A percentile compares a stretch with the other conserved stretches of the same genome.
Conservation (phyloP, 2,113 vertebrate genomes). For the Corvus hawaiiensis region DNA sequence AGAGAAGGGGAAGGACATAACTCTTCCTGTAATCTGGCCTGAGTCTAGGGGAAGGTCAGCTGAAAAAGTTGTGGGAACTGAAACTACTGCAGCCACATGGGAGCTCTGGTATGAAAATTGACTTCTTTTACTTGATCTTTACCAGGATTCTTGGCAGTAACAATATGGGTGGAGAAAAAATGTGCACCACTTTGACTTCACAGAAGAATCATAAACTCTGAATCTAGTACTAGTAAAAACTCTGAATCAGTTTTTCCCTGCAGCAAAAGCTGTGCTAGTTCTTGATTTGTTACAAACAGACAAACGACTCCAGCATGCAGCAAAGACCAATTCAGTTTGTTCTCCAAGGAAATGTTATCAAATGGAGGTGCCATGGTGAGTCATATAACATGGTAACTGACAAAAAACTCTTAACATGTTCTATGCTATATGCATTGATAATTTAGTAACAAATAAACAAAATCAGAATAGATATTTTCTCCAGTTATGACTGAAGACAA, state of each 20-base stretch:
- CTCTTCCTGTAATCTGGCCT: neutral
- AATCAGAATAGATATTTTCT: neutral
- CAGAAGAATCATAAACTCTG: neutral
- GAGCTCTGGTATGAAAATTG: conserved; percentile 38
- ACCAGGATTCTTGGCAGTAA: conserved; percentile 32
- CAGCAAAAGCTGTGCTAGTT: neutral
- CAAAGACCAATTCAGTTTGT: neutral
- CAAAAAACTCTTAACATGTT: neutral
- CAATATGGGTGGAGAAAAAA: conserved; percentile 8
- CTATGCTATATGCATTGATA: neutral
- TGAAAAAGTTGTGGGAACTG: conserved; percentile 50
- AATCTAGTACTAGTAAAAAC: neutral
- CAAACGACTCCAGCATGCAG: neutral
- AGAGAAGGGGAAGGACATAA: neutral
- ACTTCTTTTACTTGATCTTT: conserved; percentile 18
- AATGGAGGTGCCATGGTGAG: neutral
- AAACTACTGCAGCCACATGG: conserved; percentile 30
- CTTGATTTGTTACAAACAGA: neutral
- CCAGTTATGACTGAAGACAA: neutral
- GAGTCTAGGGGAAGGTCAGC: neutral
- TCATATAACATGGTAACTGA: neutral
- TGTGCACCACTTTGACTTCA: neutral
- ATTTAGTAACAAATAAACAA: neutral
- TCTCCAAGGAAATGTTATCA: neutral
- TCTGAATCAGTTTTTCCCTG: neutral